Percentiles rank a stretch among this genome's conserved stretches.
Conservation (phyloP, 2,888 invertebrate species). For the Rambutsinella grinnellia region DNA sequence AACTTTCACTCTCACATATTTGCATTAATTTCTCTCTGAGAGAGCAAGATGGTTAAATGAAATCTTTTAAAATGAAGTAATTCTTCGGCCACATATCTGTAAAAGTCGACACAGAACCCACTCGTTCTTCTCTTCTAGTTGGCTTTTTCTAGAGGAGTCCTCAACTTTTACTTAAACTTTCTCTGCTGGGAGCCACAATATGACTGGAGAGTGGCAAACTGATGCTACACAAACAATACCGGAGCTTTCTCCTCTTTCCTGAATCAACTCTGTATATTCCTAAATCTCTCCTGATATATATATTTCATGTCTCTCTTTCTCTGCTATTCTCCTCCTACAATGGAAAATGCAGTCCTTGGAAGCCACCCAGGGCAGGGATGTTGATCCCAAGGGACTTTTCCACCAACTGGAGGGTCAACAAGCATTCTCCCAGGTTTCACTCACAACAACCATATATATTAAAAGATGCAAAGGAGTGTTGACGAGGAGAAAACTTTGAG, state of each 20-base stretch:
- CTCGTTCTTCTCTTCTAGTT: no score
- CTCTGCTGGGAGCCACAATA: constrained; percentile 1
- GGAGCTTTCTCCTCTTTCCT: neutral
- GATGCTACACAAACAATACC: neutral
- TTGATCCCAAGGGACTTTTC: constrained; percentile 61
- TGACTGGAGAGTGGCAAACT: neutral
- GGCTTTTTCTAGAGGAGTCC: no score
- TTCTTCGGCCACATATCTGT: no score
- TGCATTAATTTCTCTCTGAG: no score
- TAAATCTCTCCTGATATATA: neutral
- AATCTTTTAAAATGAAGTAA: no score
- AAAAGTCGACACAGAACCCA: no score
- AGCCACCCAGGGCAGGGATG: constrained; percentile 54
- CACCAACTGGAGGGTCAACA: constrained; percentile 64
- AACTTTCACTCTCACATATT: no score
- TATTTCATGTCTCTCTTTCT: neutral
- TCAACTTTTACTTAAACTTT: no score
- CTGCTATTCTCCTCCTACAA: constrained; percentile 15
- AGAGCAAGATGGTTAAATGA: no score
- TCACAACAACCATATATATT: no score
- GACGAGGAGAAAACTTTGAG: no score
- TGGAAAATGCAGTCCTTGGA: constrained; percentile 14
- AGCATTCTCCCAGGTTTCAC: constrained; percentile 46
- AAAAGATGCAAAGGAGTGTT: no score
- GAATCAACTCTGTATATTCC: neutral